Evolutionary conservation across 2,797 vertebrate species (phyloP), one percentile per base, ranked within the genome.

Genomic region (Thunnus albacares): DNA sequence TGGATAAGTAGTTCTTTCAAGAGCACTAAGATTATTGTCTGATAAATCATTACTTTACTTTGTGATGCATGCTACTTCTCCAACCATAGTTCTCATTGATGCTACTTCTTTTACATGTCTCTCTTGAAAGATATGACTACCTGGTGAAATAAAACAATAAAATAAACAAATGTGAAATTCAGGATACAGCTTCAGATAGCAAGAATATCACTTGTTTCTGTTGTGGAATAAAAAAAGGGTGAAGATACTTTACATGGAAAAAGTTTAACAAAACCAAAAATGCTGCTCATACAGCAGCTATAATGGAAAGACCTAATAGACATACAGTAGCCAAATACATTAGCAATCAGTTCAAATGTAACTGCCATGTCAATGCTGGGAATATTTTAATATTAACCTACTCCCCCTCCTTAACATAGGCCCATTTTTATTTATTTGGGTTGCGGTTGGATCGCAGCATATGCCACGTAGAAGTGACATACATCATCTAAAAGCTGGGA

Each of bases 21-120:
- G 20, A 73, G 59, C 22, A 30, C 6, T 17, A 52, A 35, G 7
- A 22, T 45, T 68, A 47, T 47, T 45, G 57, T 59, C 53, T 66
- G 72, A 78, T 51, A 74, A 72, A 86, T 76, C 28, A 78, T 49
- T 83, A 66, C 41, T 81, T 79, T 61, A 66, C 59, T 57, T 51
- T 33, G 30, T 33, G 30, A 33, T 33, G 38, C 20, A 45, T 56
- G 53, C 43, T 30, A 10, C 14, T 67, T 7, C 14, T 64, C 38
- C 47, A 33, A 33, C 30, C 30, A 33, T 33, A 33, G 30, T 33
- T 33, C 5, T 6, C 30, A 10, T 3, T 52, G 13, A 75, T 20
- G 12, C 15, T 59, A 20, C 8, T 33, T 41, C 10, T 26, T 51
- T 43, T 2, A 1, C n/a, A 70, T 26, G 49, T 47, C 1, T 1